phyloP scores from a whole-genome alignment of 2,113 vertebrate species.

The Apodemus speciosus region DNA sequence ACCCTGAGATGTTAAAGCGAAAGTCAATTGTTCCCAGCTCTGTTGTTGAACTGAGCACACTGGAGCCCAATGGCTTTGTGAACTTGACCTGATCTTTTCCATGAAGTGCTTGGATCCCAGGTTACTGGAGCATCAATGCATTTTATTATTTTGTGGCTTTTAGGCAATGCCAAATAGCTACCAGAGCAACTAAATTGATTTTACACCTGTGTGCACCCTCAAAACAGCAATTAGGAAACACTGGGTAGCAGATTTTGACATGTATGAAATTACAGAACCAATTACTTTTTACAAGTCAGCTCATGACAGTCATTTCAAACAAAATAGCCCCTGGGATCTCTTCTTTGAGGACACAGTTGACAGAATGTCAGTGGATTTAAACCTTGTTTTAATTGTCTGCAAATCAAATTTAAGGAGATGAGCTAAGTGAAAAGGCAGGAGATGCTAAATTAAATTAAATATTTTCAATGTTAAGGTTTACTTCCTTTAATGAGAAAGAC shows the following conservation, averaged over 20 bases:
- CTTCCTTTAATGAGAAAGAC: not conserved
- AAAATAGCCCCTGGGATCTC: slow-evolving; percentile 54
- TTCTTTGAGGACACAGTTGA: slow-evolving; percentile 55
- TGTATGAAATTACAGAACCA: slow-evolving; percentile 81
- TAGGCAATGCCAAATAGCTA: slow-evolving; percentile 70
- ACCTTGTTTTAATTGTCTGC: slow-evolving; percentile 34
- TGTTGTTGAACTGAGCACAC: slow-evolving; percentile 9
- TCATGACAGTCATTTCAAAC: slow-evolving; percentile 69
- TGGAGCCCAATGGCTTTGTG: not conserved
- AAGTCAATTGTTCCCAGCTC: not conserved
- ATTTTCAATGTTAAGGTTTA: slow-evolving; percentile 32
- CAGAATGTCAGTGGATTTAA: slow-evolving; percentile 40
- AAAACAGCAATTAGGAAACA: slow-evolving; percentile 82
- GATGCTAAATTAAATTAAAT: slow-evolving; percentile 20
- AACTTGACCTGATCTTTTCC: slow-evolving; percentile 7
- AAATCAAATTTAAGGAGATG: slow-evolving; percentile 37
- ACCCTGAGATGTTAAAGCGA: not conserved
- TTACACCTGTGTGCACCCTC: slow-evolving; percentile 79
- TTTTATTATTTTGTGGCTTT: slow-evolving; percentile 65
- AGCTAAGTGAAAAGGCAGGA: slow-evolving; percentile 15
- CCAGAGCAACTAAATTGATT: slow-evolving; percentile 78
- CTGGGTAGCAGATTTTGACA: slow-evolving; percentile 77
- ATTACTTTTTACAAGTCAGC: slow-evolving; percentile 75
- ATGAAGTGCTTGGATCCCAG: not conserved
- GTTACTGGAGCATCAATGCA: slow-evolving; percentile 48